Conservation (phyloP, 2,797 vertebrate genomes). For the Moxostoma hubbsi region DNA sequence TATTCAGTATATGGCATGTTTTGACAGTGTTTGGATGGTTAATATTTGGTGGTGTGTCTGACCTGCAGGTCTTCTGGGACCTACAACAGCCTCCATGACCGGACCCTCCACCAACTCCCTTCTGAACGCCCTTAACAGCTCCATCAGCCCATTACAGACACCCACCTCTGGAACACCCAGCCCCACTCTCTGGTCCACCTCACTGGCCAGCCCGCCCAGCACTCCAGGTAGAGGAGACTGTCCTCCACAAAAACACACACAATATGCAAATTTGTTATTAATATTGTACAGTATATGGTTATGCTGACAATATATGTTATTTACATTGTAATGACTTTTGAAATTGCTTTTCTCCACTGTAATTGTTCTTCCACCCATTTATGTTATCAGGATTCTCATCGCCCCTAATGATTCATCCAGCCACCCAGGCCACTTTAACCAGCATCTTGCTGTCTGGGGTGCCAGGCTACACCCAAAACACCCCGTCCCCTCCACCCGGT, state of each 20-base stretch:
- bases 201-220: conserved; percentile 78
- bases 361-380: not conserved
- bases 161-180: conserved; percentile 80
- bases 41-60: conserved; percentile 7
- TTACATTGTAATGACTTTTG: too few relatives aligned
- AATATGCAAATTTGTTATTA: too few relatives aligned
- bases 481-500: conserved; percentile 86
- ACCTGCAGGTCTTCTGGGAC: conserved; percentile 81
- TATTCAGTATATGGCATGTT: not conserved
- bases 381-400: conserved; percentile 81
- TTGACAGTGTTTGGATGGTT: not conserved
- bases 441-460: conserved; percentile 85
- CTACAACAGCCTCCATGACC: conserved; percentile 75
- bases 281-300: too few relatives aligned
- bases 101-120: conserved; percentile 82
- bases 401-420: conserved; percentile 86
- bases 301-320: too few relatives aligned
- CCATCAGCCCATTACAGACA: conserved; percentile 83
- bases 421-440: conserved; percentile 83
- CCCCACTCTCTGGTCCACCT: conserved; percentile 81
- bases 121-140: conserved; percentile 85
- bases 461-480: conserved; percentile 81
- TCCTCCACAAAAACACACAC: not conserved
- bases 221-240: conserved; percentile 72
- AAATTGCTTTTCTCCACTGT: too few relatives aligned